Evolutionary conservation across 2,888 invertebrate species (phyloP).

Genomic region (Eurytoma adleriae): DNA sequence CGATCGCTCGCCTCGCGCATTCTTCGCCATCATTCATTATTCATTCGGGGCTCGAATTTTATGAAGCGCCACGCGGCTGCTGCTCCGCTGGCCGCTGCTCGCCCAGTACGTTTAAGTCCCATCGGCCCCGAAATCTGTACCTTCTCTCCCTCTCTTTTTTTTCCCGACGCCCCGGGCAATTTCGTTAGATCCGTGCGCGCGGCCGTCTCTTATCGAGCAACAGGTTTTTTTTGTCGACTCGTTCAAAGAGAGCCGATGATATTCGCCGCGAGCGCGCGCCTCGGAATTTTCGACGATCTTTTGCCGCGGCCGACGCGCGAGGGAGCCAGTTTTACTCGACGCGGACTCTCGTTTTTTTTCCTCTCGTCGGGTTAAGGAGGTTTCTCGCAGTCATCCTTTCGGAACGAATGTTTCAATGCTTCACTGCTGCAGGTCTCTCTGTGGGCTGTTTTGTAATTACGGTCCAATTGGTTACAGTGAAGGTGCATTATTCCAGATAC

Average conservation of each 20-base stretch:
- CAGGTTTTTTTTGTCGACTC: constrained; percentile 29
- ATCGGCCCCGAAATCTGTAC: constrained; percentile 15
- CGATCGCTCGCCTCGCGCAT: constrained; percentile 40
- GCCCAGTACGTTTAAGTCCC: too few relatives aligned
- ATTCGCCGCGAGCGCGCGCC: not conserved
- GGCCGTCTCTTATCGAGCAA: constrained; percentile 1
- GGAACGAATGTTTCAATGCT: constrained; percentile 13
- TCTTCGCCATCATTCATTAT: constrained; percentile 60
- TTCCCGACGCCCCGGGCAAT: not conserved
- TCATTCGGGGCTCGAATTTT: constrained; percentile 54
- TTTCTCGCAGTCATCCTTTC: constrained; percentile 3
- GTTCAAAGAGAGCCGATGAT: not conserved
- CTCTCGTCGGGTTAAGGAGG: not conserved
- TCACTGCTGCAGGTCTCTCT: too few relatives aligned
- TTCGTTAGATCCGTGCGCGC: constrained; percentile 30
- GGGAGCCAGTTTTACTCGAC: not conserved
- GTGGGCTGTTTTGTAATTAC: too few relatives aligned
- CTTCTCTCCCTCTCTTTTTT: not conserved
- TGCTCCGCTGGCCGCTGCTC: too few relatives aligned
- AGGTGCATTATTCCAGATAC: too few relatives aligned
- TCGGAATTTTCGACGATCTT: constrained; percentile 17
- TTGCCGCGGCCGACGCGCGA: not conserved
- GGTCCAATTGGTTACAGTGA: too few relatives aligned
- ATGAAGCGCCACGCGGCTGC: not conserved
- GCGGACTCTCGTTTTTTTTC: constrained; percentile 18